Evolutionary conservation across 1,140 invertebrate genomes (phyloP).

Genomic region (Arctopsyche grandis): DNA sequence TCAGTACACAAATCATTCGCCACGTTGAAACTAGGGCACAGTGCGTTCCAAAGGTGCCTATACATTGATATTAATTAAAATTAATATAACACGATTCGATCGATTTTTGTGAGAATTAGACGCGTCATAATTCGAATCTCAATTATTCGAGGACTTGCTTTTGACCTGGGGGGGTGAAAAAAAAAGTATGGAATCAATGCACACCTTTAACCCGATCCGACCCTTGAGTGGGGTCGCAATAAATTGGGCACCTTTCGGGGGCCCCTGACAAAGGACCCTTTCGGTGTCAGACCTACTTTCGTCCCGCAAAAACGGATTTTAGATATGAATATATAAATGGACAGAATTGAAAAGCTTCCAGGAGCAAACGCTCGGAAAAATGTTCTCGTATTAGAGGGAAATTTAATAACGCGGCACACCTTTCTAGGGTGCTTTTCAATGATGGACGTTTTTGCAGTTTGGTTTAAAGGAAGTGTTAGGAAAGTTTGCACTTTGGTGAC

Average conservation of each 20-base stretch:
- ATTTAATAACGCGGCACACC: too few relatives aligned
- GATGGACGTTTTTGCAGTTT: too few relatives aligned
- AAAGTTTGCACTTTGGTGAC: too few relatives aligned
- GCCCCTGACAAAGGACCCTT: conserved; percentile 20
- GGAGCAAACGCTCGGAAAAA: conserved; percentile 6
- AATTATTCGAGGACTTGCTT: not conserved
- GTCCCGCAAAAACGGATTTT: conserved; percentile 12
- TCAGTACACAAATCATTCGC: too few relatives aligned
- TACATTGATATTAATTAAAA: too few relatives aligned
- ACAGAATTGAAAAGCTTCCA: conserved; percentile 17
- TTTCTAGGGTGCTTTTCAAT: too few relatives aligned
- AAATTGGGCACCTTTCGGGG: conserved; percentile 25
- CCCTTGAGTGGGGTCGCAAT: conserved; percentile 19
- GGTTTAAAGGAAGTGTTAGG: too few relatives aligned
- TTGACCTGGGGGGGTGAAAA: not conserved
- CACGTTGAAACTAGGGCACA: too few relatives aligned
- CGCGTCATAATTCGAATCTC: not conserved
- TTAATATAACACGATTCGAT: not conserved
- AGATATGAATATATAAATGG: conserved; percentile 31
- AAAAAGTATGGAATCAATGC: not conserved
- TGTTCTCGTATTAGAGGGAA: not conserved
- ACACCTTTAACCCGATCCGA: conserved; percentile 18
- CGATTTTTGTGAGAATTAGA: not conserved
- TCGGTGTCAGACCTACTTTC: conserved; percentile 9
- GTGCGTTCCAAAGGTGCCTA: too few relatives aligned